Percentiles rank a stretch among this genome's conserved stretches.
Conservation (phyloP, 2,113 vertebrate species). For the Gymnarchus niloticus region DNA sequence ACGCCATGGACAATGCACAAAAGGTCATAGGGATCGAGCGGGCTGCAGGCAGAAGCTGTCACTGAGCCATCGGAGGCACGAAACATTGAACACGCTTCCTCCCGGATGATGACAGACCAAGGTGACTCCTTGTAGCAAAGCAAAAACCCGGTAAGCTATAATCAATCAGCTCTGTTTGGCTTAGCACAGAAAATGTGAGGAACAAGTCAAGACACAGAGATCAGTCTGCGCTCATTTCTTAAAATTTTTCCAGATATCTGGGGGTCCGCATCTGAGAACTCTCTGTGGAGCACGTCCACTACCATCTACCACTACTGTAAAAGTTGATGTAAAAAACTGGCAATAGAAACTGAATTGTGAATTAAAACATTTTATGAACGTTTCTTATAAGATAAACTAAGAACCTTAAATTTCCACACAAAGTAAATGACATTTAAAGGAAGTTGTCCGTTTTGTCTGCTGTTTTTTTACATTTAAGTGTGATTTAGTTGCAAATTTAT, state of each 20-base stretch:
- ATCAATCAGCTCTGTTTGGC: not conserved
- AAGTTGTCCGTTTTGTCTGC: not conserved
- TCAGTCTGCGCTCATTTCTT: not conserved
- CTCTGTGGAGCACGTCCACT: not conserved
- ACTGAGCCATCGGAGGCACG: constrained; percentile 42
- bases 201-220: not conserved
- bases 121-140: constrained; percentile 53
- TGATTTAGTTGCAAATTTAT: not conserved
- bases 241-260: not conserved
- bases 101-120: constrained; percentile 54
- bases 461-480: not conserved
- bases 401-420: not conserved
- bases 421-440: not conserved
- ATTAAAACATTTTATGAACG: not conserved
- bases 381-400: not conserved
- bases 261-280: not conserved
- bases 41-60: constrained; percentile 51
- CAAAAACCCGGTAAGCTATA: not conserved
- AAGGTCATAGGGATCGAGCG: constrained; percentile 42
- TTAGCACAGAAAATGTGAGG: not conserved
- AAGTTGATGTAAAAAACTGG: not conserved
- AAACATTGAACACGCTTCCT: constrained; percentile 28
- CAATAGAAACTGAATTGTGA: not conserved
- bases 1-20: constrained; percentile 61
- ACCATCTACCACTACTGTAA: not conserved